Evolutionary conservation across 2,797 vertebrate species (phyloP).

Genomic region (Toxotes lorentzi): DNA sequence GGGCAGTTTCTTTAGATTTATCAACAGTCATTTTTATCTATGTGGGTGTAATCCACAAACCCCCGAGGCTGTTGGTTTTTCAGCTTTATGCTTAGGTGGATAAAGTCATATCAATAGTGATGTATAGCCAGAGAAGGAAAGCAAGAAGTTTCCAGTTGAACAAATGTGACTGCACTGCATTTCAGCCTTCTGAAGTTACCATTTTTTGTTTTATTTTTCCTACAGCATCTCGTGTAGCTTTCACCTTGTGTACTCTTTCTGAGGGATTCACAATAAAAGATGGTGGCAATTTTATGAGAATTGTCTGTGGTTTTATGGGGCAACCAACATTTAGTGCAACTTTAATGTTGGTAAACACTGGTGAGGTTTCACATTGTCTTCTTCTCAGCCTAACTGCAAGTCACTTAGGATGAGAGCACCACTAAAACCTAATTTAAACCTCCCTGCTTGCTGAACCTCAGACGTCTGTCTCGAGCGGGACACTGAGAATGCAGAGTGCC

Average conservation of each 20-base stretch:
- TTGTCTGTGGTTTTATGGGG: neutral
- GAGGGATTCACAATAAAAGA: neutral
- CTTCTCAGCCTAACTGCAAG: slow-evolving; percentile 13
- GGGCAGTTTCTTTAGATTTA: neutral
- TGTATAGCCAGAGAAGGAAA: neutral
- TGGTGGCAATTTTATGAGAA: neutral
- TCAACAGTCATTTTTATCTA: slow-evolving; percentile 7
- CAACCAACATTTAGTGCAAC: neutral
- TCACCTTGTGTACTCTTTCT: neutral
- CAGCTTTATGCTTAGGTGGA: neutral
- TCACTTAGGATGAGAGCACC: slow-evolving; percentile 41
- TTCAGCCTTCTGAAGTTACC: neutral
- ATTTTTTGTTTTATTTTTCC: neutral
- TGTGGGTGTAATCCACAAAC: neutral
- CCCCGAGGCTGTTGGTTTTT: neutral
- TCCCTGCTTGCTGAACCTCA: slow-evolving; percentile 35
- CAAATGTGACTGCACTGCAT: neutral
- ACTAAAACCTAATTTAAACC: slow-evolving; percentile 61
- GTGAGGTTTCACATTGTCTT: neutral
- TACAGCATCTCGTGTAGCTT: neutral
- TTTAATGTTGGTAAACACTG: slow-evolving; percentile 20
- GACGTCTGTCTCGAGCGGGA: slow-evolving; percentile 38
- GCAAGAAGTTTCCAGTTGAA: slow-evolving; percentile 1
- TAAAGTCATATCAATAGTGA: slow-evolving; percentile 3
- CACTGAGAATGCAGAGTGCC: slow-evolving; percentile 51